phyloP scores from a whole-genome alignment of 2,113 vertebrate species.

The Argyrosomus japonicus region DNA sequence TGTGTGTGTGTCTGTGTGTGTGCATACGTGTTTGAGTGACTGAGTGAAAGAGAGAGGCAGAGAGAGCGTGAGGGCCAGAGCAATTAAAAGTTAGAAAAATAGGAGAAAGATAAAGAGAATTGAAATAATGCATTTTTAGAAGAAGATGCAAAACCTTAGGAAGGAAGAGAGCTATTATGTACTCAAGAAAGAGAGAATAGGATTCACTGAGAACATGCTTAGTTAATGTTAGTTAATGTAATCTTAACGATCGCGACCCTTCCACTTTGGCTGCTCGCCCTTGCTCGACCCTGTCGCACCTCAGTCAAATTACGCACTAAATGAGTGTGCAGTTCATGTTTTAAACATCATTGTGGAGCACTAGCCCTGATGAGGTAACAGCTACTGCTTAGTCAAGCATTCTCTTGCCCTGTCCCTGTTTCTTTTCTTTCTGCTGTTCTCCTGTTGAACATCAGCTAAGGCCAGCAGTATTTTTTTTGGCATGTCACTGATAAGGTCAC shows the following conservation, averaged over 20 bases:
- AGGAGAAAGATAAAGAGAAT: slow-evolving; percentile 14
- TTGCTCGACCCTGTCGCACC: slow-evolving; percentile 61
- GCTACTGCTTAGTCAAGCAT: slow-evolving; percentile 77
- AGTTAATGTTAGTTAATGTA: slow-evolving; percentile 64
- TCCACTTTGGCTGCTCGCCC: slow-evolving; percentile 56
- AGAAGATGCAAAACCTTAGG: slow-evolving; percentile 16
- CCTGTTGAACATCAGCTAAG: slow-evolving; percentile 66
- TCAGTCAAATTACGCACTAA: slow-evolving; percentile 76
- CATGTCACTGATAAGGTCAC: slow-evolving; percentile 71
- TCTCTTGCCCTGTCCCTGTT: slow-evolving; percentile 39
- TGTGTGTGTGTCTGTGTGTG: slow-evolving; percentile 1
- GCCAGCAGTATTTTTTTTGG: slow-evolving; percentile 58
- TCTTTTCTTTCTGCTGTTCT: slow-evolving; percentile 48
- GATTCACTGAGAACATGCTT: slow-evolving; percentile 16
- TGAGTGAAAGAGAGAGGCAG: not conserved
- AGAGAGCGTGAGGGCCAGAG: not conserved
- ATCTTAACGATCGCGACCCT: slow-evolving; percentile 65
- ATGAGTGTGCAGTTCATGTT: slow-evolving; percentile 82
- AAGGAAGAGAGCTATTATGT: slow-evolving; percentile 24
- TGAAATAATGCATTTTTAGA: slow-evolving; percentile 16
- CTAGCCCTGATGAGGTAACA: slow-evolving; percentile 80
- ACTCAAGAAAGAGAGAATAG: slow-evolving; percentile 9
- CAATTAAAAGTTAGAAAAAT: slow-evolving; percentile 33
- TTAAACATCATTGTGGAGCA: slow-evolving; percentile 78
- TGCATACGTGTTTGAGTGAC: not conserved